These are phyloP conservation scores for Drosophila longiperda DNA, from an alignment of 2,888 invertebrate genomes.

Conservation along the genomic window DNA sequence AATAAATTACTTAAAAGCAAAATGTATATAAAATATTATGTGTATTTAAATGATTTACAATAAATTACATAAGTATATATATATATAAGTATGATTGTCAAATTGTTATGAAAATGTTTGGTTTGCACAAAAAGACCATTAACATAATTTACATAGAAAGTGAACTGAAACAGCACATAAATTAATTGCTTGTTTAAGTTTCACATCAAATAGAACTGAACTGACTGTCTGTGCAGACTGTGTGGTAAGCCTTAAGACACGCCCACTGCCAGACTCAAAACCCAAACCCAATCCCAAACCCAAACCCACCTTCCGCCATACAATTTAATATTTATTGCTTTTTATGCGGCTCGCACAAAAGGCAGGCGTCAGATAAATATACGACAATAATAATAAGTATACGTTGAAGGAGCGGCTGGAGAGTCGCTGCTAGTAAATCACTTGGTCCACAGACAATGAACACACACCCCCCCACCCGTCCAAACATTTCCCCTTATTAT, in stretches of 20 bases:
- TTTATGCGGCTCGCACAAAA: constrained; percentile 63
- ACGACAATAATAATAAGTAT: constrained; percentile 64
- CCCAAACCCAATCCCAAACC: neutral
- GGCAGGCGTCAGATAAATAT: constrained; percentile 69
- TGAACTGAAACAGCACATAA: constrained; percentile 32
- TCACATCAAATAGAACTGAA: constrained; percentile 48
- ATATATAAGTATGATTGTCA: neutral
- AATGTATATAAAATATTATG: no score
- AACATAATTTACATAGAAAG: constrained; percentile 34
- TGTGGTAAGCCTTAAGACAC: constrained; percentile 39
- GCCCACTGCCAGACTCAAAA: constrained; percentile 9
- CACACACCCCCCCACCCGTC: neutral
- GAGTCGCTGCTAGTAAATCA: constrained; percentile 47
- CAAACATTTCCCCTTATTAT: constrained; percentile 10
- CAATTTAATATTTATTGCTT: constrained; percentile 71
- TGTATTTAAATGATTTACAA: neutral
- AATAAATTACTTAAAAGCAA: neutral
- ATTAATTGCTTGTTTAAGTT: constrained; percentile 69
- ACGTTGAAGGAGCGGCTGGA: constrained; percentile 31
- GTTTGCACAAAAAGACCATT: constrained; percentile 11
- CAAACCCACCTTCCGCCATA: constrained; percentile 1
- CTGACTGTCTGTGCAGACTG: constrained; percentile 39
- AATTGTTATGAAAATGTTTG: constrained; percentile 1
- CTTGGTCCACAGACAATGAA: constrained; percentile 43
- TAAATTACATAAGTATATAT: neutral